Conservation (phyloP, 2,113 vertebrate genomes). For the Myxocyprinus asiaticus region DNA sequence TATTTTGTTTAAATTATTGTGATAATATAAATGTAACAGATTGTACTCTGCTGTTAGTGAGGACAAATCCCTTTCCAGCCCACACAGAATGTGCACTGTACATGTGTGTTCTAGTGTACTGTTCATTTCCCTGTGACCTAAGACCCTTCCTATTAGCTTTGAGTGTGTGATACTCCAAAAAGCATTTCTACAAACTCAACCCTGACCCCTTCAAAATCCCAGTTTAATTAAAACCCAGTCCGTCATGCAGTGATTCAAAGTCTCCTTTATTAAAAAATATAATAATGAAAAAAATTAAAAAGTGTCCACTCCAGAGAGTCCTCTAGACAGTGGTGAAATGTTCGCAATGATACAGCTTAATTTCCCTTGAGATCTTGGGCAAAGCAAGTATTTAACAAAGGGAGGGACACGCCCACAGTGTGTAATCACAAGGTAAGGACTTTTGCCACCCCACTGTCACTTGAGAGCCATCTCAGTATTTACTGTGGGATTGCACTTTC, state of each 20-base stretch:
- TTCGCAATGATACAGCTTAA: conserved; percentile 78
- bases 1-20: conserved; percentile 1
- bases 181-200: conserved; percentile 67
- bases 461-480: conserved; percentile 24
- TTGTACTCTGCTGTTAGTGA: no score
- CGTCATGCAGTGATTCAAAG: conserved; percentile 72
- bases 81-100: no score
- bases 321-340: conserved; percentile 70
- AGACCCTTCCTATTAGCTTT: conserved; percentile 52
- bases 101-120: not conserved
- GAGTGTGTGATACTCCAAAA: conserved; percentile 44
- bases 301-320: conserved; percentile 64
- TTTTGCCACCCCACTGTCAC: not conserved
- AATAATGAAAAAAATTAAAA: conserved; percentile 65
- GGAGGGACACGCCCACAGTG: conserved; percentile 1
- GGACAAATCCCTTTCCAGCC: no score
- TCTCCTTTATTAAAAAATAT: conserved; percentile 71
- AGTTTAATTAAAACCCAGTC: conserved; percentile 77
- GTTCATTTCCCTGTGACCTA: conserved; percentile 53
- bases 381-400: conserved; percentile 17
- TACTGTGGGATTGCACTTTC: conserved; percentile 33
- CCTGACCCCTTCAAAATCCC: conserved; percentile 74
- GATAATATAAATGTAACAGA: conserved; percentile 2
- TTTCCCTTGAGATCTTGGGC: conserved; percentile 70
- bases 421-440: conserved; percentile 34